phyloP scores from a whole-genome alignment of 2,113 vertebrate genomes.

The Mobula birostris region DNA sequence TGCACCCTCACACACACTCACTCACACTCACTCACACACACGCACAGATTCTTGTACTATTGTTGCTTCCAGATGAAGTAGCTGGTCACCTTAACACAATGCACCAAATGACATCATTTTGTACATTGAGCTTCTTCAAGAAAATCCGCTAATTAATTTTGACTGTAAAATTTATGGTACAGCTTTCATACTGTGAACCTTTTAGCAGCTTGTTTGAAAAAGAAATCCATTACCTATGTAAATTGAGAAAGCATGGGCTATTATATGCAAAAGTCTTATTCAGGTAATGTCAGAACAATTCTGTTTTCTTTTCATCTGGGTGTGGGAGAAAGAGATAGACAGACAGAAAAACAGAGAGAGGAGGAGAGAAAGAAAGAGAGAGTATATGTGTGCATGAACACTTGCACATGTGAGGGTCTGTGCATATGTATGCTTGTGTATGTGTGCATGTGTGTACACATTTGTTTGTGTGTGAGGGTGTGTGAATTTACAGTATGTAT shows the following conservation, averaged over 20 bases:
- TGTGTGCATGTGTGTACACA: too few species aligned
- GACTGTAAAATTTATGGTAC: background rate
- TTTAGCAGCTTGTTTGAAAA: constrained; percentile 20
- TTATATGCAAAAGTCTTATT: background rate
- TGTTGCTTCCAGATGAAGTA: background rate
- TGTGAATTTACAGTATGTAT: too few species aligned
- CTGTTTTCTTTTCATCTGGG: background rate
- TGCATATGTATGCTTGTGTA: too few species aligned
- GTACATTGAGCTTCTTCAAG: background rate
- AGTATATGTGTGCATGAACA: too few species aligned
- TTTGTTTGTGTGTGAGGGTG: background rate
- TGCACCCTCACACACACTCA: too few species aligned
- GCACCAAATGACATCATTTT: background rate
- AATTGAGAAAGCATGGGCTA: background rate
- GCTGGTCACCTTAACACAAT: background rate
- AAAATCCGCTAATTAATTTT: background rate
- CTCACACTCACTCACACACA: too few species aligned
- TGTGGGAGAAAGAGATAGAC: too few species aligned
- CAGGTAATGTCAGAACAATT: too few species aligned
- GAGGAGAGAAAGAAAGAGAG: too few species aligned
- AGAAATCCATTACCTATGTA: background rate
- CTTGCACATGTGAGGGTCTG: too few species aligned
- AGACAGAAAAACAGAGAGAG: background rate
- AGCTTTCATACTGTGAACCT: background rate
- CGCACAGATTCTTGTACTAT: too few species aligned